Base-by-base conservation (phyloP, 2,113 vertebrate species). In the Herpailurus yagouaroundi region DNA sequence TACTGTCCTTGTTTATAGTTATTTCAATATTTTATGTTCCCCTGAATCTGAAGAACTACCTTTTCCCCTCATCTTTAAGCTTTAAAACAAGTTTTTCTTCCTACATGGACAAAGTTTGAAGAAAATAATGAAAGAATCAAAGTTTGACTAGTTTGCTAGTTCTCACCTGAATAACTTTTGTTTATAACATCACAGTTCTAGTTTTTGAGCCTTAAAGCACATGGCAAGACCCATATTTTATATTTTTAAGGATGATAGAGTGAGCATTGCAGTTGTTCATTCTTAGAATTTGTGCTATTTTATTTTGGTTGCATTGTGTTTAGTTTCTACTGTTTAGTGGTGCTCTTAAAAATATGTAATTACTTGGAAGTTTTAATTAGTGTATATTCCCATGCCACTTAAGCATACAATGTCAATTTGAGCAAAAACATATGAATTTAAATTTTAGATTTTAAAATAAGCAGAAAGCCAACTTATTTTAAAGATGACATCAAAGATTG, bases 231-330 rank as follows among this genome's bases (percentile, higher is more conserved):
- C 45, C 2, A 3, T 76, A 27, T 90, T 74, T 76, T 66, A 64
- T 21, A 6, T 81, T 82, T 91, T 91, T 55, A 76, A 55, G 60
- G 31, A 63, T 48, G 36, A 76, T 82, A 57, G 13, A 63, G 7
- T 83, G 66, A 96, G 19, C 68, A 45, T 66, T 96, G 29, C 60
- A 36, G 18, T 76, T 82, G 19, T 64, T 64, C 48, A 14, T 68
- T 83, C 76, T 89, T 68, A 76, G 50, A 88, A 55, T 82, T 82
- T 93, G 69, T 83, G 57, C 14, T 71, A 23, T 79, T 94, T 88
- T 71, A 64, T 81, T 87, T 52, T 69, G 38, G 4, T 83, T 63
- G 16, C 69, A 52, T 85, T 76, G 41, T 93, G 14, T 68, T 89
- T 93, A 45, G 18, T 89, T 82, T 57, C 25, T 73, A 33, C 10